phyloP scores from a whole-genome alignment of 2,888 invertebrate genomes.

The Hedya salicella region DNA sequence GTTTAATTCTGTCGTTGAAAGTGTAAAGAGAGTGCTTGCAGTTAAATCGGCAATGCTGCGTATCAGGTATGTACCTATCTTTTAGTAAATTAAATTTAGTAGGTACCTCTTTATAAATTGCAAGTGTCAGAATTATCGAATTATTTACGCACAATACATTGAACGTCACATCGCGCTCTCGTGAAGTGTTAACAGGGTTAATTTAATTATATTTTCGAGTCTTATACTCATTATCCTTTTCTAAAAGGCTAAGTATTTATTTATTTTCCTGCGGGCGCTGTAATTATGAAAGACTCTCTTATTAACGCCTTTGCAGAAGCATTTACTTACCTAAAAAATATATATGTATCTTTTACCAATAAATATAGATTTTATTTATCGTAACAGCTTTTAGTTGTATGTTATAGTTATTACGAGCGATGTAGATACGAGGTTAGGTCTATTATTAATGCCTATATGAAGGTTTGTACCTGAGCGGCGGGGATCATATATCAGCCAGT shows the following conservation, averaged over 20 bases:
- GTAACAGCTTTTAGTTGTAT: conserved; percentile 76
- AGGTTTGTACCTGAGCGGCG: conserved; percentile 70
- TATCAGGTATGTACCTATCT: conserved; percentile 74
- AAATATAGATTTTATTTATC: conserved; percentile 80
- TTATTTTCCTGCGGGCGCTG: conserved; percentile 58
- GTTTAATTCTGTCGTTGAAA: conserved; percentile 66
- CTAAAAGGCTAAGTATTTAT: conserved; percentile 49
- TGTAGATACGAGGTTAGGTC: conserved; percentile 67
- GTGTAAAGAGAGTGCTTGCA: conserved; percentile 74
- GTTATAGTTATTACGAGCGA: conserved; percentile 60
- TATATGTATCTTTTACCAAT: conserved; percentile 69
- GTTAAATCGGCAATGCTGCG: conserved; percentile 62
- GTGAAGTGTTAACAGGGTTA: conserved; percentile 72
- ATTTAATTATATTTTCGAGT: conserved; percentile 53
- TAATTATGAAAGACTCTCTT: conserved; percentile 52
- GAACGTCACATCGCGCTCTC: conserved; percentile 19
- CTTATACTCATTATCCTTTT: conserved; percentile 38
- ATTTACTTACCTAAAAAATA: conserved; percentile 70
- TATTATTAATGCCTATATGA: conserved; percentile 55
- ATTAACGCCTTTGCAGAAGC: conserved; percentile 59
- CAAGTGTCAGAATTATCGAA: conserved; percentile 13
- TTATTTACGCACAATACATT: conserved; percentile 11
- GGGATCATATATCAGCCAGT: conserved; percentile 45
- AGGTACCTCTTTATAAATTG: conserved; percentile 23
- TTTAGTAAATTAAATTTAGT: conserved; percentile 53